phyloP scores from a whole-genome alignment of 2,888 invertebrate species.

The Crossocerus cetratus region DNA sequence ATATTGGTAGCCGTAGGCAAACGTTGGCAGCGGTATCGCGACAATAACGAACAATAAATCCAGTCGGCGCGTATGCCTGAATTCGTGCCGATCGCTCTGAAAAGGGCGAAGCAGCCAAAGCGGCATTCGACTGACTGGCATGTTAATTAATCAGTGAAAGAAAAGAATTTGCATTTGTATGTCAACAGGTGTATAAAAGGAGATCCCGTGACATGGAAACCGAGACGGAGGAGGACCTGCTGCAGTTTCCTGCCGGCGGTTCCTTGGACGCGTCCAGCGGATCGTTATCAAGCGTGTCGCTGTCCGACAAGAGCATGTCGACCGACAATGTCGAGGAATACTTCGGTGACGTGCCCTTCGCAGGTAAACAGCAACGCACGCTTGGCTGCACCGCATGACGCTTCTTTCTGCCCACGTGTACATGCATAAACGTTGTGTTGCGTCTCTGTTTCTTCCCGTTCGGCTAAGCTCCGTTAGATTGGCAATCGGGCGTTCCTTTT shows the following conservation, averaged over 20 bases:
- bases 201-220: constrained; percentile 92
- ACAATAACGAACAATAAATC: not conserved
- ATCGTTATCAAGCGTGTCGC: constrained; percentile 85
- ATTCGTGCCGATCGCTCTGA: constrained; percentile 2
- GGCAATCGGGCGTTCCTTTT: constrained; percentile 32
- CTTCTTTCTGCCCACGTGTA: constrained; percentile 75
- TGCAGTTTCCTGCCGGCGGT: constrained; percentile 78
- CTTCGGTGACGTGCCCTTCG: constrained; percentile 91
- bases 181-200: constrained; percentile 87
- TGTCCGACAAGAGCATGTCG: constrained; percentile 87
- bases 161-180: constrained; percentile 32
- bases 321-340: constrained; percentile 92
- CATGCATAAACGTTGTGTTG: constrained; percentile 74
- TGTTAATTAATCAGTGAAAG: constrained; percentile 6
- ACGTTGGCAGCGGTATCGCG: not conserved
- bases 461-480: constrained; percentile 50
- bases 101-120: not conserved
- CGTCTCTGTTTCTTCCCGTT: constrained; percentile 71
- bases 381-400: constrained; percentile 78
- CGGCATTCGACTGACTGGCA: not conserved
- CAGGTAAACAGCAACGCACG: constrained; percentile 82
- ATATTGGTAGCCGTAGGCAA: constrained; percentile 28
- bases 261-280: constrained; percentile 82
- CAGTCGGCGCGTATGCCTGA: too few species aligned
- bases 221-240: constrained; percentile 83